phyloP scores from a whole-genome alignment of 2,888 invertebrate genomes.

The Luperina testacea region DNA sequence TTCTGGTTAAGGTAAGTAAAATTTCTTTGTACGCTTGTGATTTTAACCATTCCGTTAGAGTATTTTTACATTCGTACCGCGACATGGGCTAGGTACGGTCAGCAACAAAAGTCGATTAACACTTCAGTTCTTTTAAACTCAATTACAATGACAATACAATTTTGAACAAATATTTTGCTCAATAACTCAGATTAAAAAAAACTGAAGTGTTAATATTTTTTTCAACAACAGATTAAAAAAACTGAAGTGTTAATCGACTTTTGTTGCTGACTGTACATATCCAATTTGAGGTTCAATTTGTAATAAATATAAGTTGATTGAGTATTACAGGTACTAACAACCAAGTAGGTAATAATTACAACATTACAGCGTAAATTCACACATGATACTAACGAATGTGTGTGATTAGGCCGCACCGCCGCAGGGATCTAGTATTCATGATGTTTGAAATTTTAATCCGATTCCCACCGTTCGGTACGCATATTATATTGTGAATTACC shows the following conservation, averaged over 20 bases:
- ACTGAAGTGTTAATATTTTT: too few species aligned
- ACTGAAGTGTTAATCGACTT: too few species aligned
- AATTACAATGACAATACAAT: too few species aligned
- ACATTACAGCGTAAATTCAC: background rate
- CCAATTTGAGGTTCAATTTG: background rate
- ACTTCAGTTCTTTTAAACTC: too few species aligned
- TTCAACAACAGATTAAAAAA: too few species aligned
- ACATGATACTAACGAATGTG: conserved; percentile 8
- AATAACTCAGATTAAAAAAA: too few species aligned
- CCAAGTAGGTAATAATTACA: background rate
- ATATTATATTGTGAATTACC: background rate
- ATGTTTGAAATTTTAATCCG: conserved; percentile 25
- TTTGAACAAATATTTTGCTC: too few species aligned
- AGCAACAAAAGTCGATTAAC: too few species aligned
- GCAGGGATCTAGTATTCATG: conserved; percentile 36
- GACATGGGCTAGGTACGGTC: background rate
- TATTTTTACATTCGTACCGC: background rate
- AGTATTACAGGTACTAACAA: background rate
- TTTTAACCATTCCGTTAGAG: background rate
- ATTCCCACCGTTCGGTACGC: conserved; percentile 16
- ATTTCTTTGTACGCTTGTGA: background rate
- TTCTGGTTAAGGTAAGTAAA: background rate
- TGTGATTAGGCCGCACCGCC: conserved; percentile 28
- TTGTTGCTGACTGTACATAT: background rate
- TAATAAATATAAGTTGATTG: too few species aligned